Conservation (phyloP, 2,888 invertebrate genomes). For the Drosophila anceps region DNA sequence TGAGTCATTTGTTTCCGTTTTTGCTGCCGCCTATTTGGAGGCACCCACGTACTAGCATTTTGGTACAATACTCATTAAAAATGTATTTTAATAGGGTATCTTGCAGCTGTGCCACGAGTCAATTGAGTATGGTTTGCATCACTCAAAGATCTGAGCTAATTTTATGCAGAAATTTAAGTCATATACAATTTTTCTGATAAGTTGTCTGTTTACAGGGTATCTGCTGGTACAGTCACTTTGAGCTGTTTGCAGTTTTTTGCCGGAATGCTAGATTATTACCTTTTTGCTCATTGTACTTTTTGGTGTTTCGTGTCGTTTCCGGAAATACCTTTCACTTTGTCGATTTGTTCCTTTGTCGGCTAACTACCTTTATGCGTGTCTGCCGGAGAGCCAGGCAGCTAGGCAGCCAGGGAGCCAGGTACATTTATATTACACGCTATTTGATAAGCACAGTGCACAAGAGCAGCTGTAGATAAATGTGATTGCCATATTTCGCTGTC, state of each 20-base stretch:
- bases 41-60: conserved; percentile 29
- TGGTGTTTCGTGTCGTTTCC: conserved; percentile 46
- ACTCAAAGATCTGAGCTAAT: background rate
- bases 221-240: background rate
- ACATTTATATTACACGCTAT: conserved; percentile 62
- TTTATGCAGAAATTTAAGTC: no score
- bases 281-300: conserved; percentile 58
- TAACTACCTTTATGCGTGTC: conserved; percentile 74
- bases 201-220: background rate
- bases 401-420: conserved; percentile 33
- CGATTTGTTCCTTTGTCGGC: conserved; percentile 47
- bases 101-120: no score
- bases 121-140: background rate
- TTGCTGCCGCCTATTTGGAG: conserved; percentile 49
- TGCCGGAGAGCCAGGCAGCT: conserved; percentile 37
- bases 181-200: background rate
- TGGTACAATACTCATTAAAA: conserved; percentile 13
- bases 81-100: background rate
- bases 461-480: conserved; percentile 48
- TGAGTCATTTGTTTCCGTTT: conserved; percentile 72
- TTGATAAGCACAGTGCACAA: conserved; percentile 60
- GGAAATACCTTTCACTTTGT: conserved; percentile 65
- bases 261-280: conserved; percentile 61
- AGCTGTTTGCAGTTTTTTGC: conserved; percentile 6
- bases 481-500: conserved; percentile 51